Evolutionary conservation across 2,113 vertebrate species (phyloP).

Genomic region (Illadopsis cleaveri): DNA sequence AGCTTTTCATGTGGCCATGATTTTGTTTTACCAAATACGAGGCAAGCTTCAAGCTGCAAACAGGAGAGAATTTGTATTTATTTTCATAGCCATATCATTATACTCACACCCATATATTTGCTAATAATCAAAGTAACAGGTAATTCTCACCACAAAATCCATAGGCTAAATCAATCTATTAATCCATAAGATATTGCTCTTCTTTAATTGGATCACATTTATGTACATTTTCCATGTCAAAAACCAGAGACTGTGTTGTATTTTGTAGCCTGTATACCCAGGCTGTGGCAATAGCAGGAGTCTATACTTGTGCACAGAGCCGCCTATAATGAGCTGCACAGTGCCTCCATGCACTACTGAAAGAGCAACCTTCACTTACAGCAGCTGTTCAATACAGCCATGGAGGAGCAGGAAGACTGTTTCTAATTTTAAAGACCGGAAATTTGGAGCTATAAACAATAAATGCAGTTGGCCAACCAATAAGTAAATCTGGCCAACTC

Average conservation of each 20-base stretch:
- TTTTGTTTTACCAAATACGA: background rate
- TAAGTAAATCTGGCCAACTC: background rate
- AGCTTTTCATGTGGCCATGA: background rate
- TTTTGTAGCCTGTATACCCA: background rate
- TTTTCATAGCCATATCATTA: background rate
- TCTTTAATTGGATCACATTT: background rate
- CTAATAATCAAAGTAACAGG: background rate
- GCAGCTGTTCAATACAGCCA: background rate
- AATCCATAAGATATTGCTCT: background rate
- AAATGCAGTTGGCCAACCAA: too few species aligned
- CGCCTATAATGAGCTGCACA: background rate
- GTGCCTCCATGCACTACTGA: background rate
- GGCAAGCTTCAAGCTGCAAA: background rate
- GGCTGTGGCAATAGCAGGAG: background rate
- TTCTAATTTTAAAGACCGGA: background rate
- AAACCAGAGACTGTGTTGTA: background rate
- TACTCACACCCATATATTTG: background rate
- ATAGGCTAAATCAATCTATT: background rate
- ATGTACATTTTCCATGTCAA: background rate
- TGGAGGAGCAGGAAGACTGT: background rate
- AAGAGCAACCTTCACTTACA: background rate
- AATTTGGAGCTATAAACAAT: background rate
- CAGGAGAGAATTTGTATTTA: background rate
- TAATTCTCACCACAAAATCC: background rate
- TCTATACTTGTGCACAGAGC: background rate